phyloP scores from a whole-genome alignment of 1,140 invertebrate genomes.

The Tetramorium alpestre region DNA sequence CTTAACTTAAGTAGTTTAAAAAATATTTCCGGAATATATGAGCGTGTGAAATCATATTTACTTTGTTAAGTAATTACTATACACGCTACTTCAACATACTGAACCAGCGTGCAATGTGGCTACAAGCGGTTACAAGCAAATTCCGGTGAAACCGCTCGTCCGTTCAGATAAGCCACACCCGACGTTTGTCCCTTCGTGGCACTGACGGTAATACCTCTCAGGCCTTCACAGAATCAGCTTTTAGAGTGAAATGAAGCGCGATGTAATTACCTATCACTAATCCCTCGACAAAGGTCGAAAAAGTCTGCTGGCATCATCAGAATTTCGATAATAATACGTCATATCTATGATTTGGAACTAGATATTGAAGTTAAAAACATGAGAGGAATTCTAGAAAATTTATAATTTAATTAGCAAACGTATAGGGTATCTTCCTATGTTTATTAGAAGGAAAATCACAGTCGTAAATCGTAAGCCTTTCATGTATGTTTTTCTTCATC shows the following conservation, averaged over 20 bases:
- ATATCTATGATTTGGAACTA: background rate
- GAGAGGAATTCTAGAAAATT: background rate
- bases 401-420: background rate
- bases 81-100: slow-evolving; percentile 45
- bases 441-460: background rate
- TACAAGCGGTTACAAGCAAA: slow-evolving; percentile 57
- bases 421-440: background rate
- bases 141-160: slow-evolving; percentile 54
- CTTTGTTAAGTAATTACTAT: slow-evolving; percentile 56
- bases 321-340: slow-evolving; percentile 33
- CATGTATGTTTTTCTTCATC: background rate
- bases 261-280: slow-evolving; percentile 46
- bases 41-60: slow-evolving; percentile 32
- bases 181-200: slow-evolving; percentile 57
- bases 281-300: slow-evolving; percentile 20
- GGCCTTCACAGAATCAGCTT: slow-evolving; percentile 50
- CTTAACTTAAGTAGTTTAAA: background rate
- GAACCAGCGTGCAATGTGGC: slow-evolving; percentile 47
- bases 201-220: slow-evolving; percentile 44
- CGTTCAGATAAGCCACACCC: slow-evolving; percentile 61
- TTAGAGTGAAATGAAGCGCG: slow-evolving; percentile 55
- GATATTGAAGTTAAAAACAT: background rate
- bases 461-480: background rate
- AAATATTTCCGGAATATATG: slow-evolving; percentile 1
- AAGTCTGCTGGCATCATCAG: background rate